A percentile compares a stretch with the other conserved stretches of the same genome.
These are phyloP conservation scores for Caenorhabditis becei DNA, from an alignment of 2,888 invertebrate genomes.

Conservation along the genomic window DNA sequence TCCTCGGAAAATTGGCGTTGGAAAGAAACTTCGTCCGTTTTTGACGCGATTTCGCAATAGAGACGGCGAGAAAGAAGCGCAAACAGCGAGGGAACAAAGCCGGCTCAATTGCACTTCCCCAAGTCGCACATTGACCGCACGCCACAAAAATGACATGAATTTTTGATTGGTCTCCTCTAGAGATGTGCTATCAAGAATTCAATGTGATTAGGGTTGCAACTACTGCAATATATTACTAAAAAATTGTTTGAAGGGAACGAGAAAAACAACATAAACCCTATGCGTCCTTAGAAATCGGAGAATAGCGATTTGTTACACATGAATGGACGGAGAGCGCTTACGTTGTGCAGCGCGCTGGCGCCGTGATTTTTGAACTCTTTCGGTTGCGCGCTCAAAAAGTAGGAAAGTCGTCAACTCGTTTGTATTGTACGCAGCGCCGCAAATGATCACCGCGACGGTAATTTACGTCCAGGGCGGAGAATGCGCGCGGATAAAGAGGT, in stretches of 20 bases:
- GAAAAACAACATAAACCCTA: background rate
- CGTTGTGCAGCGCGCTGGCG: too few relatives aligned
- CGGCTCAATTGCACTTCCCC: slow-evolving; percentile 43
- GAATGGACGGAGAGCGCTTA: background rate
- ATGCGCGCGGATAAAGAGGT: too few relatives aligned
- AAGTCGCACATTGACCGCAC: background rate
- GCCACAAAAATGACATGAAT: slow-evolving; percentile 21
- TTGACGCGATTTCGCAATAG: slow-evolving; percentile 49
- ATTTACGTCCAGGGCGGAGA: background rate
- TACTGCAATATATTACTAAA: too few relatives aligned
- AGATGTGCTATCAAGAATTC: background rate
- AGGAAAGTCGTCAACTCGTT: background rate
- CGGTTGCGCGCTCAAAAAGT: slow-evolving; percentile 9
- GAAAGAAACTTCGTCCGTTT: slow-evolving; percentile 11
- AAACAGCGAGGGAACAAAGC: slow-evolving; percentile 38
- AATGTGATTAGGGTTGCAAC: background rate
- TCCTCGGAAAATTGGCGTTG: slow-evolving; percentile 6
- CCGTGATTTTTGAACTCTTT: slow-evolving; percentile 13
- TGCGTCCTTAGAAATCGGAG: background rate
- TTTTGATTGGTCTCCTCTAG: slow-evolving; percentile 1
- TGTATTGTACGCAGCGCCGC: slow-evolving; percentile 2
- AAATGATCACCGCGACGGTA: background rate
- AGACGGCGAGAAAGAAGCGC: slow-evolving; percentile 40
- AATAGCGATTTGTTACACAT: background rate
- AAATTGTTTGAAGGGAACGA: background rate